Base-by-base conservation (phyloP, 92 coral and sea anemone species). In the Epizoanthus ramosus region DNA sequence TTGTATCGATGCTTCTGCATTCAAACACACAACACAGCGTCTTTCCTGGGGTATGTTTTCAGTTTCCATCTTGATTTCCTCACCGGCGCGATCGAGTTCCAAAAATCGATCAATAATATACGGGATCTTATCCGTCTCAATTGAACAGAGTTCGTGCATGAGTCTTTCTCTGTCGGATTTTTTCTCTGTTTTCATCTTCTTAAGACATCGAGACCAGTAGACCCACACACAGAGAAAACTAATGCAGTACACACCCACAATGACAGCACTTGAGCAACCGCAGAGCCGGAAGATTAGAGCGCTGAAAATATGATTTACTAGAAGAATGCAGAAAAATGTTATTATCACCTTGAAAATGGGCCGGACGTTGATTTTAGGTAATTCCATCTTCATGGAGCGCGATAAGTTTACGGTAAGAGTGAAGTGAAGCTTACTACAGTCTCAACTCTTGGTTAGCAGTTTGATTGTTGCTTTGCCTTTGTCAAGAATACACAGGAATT, bases 61-160 rank as follows among this genome's bases (percentile, higher is more conserved):
- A 24, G 79, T 83, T 52, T 81, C 80, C 60, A 53, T 74, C 45
- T 35, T 56, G 37, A 19, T 24, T 2, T 70, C 92, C 23, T 79
- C 88, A 16, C 92, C 88, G 10, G 81, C 88, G 72, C 92, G 76
- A 68, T 93, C 97, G 31, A 95, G 90, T 69, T 91, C 94, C 74
- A 95, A 74, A 80, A 95, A 93, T 43, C 95, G 91, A 75, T 95
- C 98, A 35, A 95, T 92, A 7, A 95, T 90, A 63, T 91, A 86
- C 1, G 98, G 97, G 18, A 94, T 93, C 80, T 93, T 95, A 10
- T 92, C 92, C 14, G 92, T 88, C 28, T 95, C 98, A 3, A 95
- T 86, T 14, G 92, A 86, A 25, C 91, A 91, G 14, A 95, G 87
- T 58, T 95, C 94, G 81, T 93, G 81, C 84, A 93, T 83, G 18